phyloP scores from a whole-genome alignment of 2,797 vertebrate species.

The Vultur gryphus region DNA sequence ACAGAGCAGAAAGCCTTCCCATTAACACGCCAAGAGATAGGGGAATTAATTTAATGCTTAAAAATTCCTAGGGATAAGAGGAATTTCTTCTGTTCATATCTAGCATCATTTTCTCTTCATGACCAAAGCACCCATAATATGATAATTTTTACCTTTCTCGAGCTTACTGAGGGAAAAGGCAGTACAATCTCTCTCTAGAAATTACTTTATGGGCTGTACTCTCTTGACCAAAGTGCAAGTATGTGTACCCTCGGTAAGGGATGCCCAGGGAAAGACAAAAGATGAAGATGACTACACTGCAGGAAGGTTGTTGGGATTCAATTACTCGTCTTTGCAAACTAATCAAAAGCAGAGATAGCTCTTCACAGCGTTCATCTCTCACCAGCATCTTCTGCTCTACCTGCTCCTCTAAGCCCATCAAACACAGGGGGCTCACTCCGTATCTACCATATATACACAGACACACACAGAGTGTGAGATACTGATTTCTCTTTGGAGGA shows the following conservation, averaged over 20 bases:
- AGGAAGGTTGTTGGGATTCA: neutral
- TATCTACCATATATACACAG: rapidly evolving
- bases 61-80: conserved; percentile 70
- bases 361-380: neutral
- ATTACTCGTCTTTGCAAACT: conserved; percentile 8
- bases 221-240: conserved; percentile 47
- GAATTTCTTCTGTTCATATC: conserved; percentile 57
- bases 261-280: conserved; percentile 2
- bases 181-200: conserved; percentile 53
- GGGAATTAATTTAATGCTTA: conserved; percentile 77
- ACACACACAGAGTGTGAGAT: neutral
- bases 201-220: conserved; percentile 31
- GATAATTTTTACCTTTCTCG: conserved; percentile 72
- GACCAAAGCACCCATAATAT: conserved; percentile 68
- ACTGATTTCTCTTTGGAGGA: neutral
- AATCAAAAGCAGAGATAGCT: neutral
- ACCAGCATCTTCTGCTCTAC: neutral
- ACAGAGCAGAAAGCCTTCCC: conserved; percentile 69
- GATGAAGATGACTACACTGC: neutral
- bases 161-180: conserved; percentile 60
- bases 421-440: neutral
- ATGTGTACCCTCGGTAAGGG: conserved; percentile 7
- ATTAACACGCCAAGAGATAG: conserved; percentile 74
- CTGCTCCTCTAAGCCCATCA: neutral
- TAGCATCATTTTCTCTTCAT: conserved; percentile 71